Evolutionary conservation across 2,113 vertebrate species (phyloP).

Genomic region (Sorex araneus): DNA sequence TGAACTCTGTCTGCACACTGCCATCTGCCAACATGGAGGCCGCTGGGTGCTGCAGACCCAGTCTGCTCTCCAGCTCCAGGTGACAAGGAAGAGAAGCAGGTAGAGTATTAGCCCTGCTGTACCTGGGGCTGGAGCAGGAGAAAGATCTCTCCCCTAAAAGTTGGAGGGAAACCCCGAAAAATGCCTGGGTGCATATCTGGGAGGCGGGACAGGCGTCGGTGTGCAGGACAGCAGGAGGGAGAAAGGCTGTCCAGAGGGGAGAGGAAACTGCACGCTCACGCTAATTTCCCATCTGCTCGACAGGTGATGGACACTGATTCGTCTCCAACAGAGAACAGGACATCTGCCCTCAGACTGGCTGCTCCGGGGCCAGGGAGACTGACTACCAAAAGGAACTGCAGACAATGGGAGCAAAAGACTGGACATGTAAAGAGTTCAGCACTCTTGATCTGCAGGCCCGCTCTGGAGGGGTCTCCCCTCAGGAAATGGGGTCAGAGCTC

Average conservation of each 20-base stretch:
- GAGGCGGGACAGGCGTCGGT: neutral
- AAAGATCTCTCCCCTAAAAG: neutral
- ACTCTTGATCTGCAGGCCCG: neutral
- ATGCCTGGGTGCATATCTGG: neutral
- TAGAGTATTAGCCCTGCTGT: too few relatives aligned
- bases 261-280: neutral
- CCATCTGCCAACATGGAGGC: neutral
- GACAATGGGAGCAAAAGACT: too few relatives aligned
- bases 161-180: neutral
- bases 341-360: neutral
- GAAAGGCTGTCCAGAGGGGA: neutral
- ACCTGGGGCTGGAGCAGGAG: neutral
- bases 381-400: neutral
- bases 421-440: neutral
- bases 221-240: neutral
- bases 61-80: neutral
- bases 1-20: neutral
- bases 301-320: neutral
- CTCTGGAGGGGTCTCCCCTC: neutral
- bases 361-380: neutral
- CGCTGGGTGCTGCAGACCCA: neutral
- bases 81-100: neutral
- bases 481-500: neutral
- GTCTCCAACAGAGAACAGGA: neutral
- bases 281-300: neutral